Evolutionary conservation across 2,113 vertebrate genomes (phyloP).

Genomic region (Rynchops niger): DNA sequence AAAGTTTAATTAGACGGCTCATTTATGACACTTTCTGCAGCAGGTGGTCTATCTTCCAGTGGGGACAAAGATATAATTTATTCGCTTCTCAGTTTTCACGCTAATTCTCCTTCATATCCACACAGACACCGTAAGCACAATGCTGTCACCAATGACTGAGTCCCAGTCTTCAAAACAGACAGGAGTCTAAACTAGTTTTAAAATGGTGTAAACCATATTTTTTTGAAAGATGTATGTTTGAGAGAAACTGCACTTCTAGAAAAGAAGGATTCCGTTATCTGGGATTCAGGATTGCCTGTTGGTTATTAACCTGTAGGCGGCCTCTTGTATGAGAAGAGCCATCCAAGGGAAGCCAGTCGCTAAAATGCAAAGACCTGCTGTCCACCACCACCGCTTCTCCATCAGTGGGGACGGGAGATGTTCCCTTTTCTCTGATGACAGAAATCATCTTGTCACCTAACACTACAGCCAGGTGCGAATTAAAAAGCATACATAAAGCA

Average conservation of each 20-base stretch:
- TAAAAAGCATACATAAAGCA: not conserved
- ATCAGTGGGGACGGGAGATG: not conserved
- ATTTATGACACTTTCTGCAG: not conserved
- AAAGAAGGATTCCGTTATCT: not conserved
- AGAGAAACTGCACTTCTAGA: not conserved
- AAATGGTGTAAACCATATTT: accelerated
- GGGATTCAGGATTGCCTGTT: not conserved
- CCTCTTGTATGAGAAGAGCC: not conserved
- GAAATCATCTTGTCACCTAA: not conserved
- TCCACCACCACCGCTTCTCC: not conserved
- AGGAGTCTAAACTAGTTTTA: not conserved
- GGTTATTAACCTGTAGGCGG: accelerated
- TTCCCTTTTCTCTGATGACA: not conserved
- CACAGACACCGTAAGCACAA: not conserved
- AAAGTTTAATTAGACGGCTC: not conserved
- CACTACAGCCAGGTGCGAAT: not conserved
- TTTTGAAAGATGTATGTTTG: accelerated
- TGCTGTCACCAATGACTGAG: not conserved
- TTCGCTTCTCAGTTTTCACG: not conserved
- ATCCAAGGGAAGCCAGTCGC: accelerated
- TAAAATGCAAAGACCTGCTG: not conserved
- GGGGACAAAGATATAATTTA: not conserved
- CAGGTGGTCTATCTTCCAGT: not conserved
- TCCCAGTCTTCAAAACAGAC: not conserved
- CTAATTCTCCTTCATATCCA: not conserved